Conservation (phyloP, 1,140 invertebrate species). For the Hesperophylax magnus region DNA sequence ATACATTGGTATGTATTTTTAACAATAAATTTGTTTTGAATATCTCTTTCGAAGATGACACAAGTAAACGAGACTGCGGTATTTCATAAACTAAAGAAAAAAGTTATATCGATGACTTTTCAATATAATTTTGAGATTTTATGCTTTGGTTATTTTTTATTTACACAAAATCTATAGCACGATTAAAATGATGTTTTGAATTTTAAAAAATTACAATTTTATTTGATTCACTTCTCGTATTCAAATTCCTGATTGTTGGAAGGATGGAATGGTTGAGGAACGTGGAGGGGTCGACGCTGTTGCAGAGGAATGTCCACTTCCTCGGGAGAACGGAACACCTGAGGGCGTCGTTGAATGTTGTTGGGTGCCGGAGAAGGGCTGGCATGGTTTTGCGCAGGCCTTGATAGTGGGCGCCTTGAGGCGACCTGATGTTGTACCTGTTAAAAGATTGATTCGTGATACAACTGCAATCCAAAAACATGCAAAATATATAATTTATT, state of each 20-base stretch:
- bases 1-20: too few relatives aligned
- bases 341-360: conserved; percentile 65
- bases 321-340: conserved; percentile 87
- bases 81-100: too few relatives aligned
- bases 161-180: too few relatives aligned
- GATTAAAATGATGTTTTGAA: too few relatives aligned
- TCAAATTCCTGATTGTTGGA: conserved; percentile 62
- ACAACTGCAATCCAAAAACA: too few relatives aligned
- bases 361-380: conserved; percentile 61
- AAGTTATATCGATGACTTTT: background rate
- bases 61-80: too few relatives aligned
- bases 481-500: too few relatives aligned
- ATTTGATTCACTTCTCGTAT: conserved; percentile 58
- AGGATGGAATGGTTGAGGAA: conserved; percentile 64
- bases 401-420: conserved; percentile 56
- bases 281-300: conserved; percentile 76
- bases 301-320: conserved; percentile 88
- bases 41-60: too few relatives aligned
- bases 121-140: background rate
- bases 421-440: conserved; percentile 59
- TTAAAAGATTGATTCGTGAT: too few relatives aligned
- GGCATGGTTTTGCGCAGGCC: conserved; percentile 56
- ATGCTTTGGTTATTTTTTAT: background rate
- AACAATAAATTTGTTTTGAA: too few relatives aligned
- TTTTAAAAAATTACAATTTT: too few relatives aligned